These are phyloP conservation scores for Drosophila pectinifera DNA, from an alignment of 1,140 invertebrate genomes.

Conservation along the genomic window DNA sequence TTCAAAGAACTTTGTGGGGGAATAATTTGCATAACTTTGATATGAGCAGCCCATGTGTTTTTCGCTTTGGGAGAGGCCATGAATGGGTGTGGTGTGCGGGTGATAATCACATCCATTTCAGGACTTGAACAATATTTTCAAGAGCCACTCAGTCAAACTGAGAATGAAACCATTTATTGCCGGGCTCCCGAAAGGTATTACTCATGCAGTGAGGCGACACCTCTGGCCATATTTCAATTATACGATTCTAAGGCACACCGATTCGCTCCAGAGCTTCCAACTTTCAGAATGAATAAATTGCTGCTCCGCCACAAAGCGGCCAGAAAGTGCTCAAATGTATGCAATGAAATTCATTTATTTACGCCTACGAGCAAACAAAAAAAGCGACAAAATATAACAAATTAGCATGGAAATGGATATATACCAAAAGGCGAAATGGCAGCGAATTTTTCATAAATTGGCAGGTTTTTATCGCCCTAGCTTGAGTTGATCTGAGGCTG, in stretches of 20 bases:
- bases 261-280: conserved; percentile 33
- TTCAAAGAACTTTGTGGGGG: conserved; percentile 30
- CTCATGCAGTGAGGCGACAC: conserved; percentile 45
- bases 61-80: not conserved
- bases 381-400: conserved; percentile 45
- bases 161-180: conserved; percentile 39
- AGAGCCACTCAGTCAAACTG: conserved; percentile 49
- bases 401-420: conserved; percentile 53
- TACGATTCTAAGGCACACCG: conserved; percentile 31
- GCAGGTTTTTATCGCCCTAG: conserved; percentile 36
- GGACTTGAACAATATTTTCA: conserved; percentile 44
- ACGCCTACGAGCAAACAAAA: conserved; percentile 28
- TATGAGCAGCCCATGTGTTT: conserved; percentile 41
- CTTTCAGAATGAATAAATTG: conserved; percentile 59
- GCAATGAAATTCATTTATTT: conserved; percentile 59
- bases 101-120: conserved; percentile 40
- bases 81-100: conserved; percentile 3
- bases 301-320: conserved; percentile 12
- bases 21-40: conserved; percentile 65
- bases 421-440: conserved; percentile 16
- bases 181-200: conserved; percentile 22
- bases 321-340: conserved; percentile 47
- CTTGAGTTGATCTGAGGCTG: conserved; percentile 21
- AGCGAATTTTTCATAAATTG: conserved; percentile 49
- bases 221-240: conserved; percentile 55